These are phyloP conservation scores for Vanessa tameamea DNA, from an alignment of 1,140 invertebrate species.

Conservation along the genomic window DNA sequence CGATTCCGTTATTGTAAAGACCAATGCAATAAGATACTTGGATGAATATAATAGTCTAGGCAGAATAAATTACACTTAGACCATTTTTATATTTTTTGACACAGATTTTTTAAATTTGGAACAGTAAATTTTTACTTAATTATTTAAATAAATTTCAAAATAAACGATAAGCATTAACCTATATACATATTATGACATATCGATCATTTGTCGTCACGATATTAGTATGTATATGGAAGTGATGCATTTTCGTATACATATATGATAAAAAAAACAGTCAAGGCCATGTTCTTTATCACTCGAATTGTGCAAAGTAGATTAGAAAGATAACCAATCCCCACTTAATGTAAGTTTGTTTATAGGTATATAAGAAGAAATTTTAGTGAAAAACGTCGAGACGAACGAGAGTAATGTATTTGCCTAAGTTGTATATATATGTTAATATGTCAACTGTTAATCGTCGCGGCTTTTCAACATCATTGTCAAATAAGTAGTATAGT, in stretches of 20 bases:
- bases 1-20: too few species aligned
- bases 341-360: neutral
- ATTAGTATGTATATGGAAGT: neutral
- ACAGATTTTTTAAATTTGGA: too few species aligned
- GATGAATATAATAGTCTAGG: too few species aligned
- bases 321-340: slow-evolving; percentile 35
- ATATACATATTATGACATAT: neutral
- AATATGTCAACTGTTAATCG: too few species aligned
- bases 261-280: slow-evolving; percentile 49
- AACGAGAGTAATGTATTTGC: too few species aligned
- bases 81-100: too few species aligned
- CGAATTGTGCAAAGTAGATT: slow-evolving; percentile 58
- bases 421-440: too few species aligned
- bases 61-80: too few species aligned
- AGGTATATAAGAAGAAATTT: neutral
- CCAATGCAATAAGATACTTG: too few species aligned
- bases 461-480: too few species aligned
- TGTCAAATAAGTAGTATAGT: too few species aligned
- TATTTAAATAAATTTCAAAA: neutral
- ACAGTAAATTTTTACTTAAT: too few species aligned
- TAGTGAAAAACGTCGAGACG: neutral
- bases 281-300: slow-evolving; percentile 52
- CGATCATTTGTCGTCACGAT: neutral
- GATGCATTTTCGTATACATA: slow-evolving; percentile 9
- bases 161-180: neutral